Conservation (phyloP, 2,113 vertebrate genomes). For the Cynoglossus semilaevis region DNA sequence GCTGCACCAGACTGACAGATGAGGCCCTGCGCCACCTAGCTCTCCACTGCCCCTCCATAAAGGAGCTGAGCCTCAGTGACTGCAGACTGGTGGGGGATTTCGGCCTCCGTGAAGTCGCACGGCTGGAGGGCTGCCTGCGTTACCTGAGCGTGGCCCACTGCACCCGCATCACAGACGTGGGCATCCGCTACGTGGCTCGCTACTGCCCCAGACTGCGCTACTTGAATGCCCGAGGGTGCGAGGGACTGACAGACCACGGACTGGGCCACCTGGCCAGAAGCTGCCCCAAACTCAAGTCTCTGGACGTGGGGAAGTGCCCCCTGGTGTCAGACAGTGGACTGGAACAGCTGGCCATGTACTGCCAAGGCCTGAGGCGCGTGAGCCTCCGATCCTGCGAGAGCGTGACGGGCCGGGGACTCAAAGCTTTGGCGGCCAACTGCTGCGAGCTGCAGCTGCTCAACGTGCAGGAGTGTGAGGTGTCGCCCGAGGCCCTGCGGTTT, state of each 20-base stretch:
- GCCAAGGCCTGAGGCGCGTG: slow-evolving; percentile 90
- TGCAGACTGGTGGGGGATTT: slow-evolving; percentile 94
- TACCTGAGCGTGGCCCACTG: slow-evolving; percentile 98
- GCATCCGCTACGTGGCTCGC: slow-evolving; percentile 93
- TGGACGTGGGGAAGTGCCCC: slow-evolving; percentile 96
- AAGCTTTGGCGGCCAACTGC: slow-evolving; percentile 92
- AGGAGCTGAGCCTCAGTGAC: slow-evolving; percentile 95
- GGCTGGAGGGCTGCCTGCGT: slow-evolving; percentile 90
- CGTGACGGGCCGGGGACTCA: slow-evolving; percentile 88
- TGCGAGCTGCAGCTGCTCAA: slow-evolving; percentile 95
- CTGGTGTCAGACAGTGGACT: slow-evolving; percentile 92
- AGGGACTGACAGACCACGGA: slow-evolving; percentile 96
- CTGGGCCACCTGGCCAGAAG: slow-evolving; percentile 92
- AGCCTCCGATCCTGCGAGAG: slow-evolving; percentile 94
- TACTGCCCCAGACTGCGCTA: slow-evolving; percentile 97
- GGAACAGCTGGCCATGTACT: slow-evolving; percentile 90
- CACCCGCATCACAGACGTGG: slow-evolving; percentile 92
- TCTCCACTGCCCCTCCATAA: slow-evolving; percentile 88
- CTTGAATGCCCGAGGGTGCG: slow-evolving; percentile 94
- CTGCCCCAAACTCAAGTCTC: slow-evolving; percentile 92
- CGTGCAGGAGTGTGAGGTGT: slow-evolving; percentile 95
- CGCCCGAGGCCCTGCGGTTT: slow-evolving; percentile 89
- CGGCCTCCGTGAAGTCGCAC: slow-evolving; percentile 92
- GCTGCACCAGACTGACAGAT: slow-evolving; percentile 91
- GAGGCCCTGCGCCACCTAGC: slow-evolving; percentile 93